Percentiles rank a stretch among this genome's conserved stretches.
Evolutionary conservation across 2,113 vertebrate genomes (phyloP).

Genomic region (Callipepla squamata): DNA sequence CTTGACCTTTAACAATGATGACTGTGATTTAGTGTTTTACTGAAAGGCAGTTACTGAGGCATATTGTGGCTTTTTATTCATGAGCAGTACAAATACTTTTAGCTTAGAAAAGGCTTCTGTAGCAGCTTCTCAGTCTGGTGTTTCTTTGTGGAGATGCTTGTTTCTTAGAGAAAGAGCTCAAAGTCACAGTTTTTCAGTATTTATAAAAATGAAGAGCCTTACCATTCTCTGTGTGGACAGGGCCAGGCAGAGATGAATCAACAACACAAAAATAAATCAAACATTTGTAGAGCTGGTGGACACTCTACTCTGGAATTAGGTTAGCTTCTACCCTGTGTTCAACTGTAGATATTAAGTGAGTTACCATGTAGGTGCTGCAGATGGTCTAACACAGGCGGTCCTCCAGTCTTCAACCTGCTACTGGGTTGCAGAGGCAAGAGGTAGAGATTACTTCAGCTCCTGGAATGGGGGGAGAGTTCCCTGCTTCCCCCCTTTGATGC

Average conservation of each 20-base stretch:
- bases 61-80: background rate
- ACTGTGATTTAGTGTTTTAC: background rate
- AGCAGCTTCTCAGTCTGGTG: background rate
- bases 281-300: background rate
- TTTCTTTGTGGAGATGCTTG: background rate
- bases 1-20: background rate
- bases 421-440: background rate
- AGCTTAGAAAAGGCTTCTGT: background rate
- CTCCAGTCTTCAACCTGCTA: background rate
- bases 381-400: background rate
- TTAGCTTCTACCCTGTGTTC: rapidly evolving
- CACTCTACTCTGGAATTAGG: background rate
- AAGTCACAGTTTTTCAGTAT: background rate
- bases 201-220: background rate
- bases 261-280: background rate
- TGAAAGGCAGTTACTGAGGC: background rate
- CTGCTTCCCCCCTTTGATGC: no score
- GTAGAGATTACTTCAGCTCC: background rate
- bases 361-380: background rate
- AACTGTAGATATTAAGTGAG: rapidly evolving
- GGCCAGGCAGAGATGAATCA: background rate
- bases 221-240: background rate
- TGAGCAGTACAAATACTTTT: background rate
- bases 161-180: background rate
- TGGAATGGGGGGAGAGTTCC: background rate